Percentiles rank a stretch among this genome's conserved stretches.
These are phyloP conservation scores for Yponomeuta plumbellus DNA, from an alignment of 2,888 invertebrate species.

Conservation along the genomic window DNA sequence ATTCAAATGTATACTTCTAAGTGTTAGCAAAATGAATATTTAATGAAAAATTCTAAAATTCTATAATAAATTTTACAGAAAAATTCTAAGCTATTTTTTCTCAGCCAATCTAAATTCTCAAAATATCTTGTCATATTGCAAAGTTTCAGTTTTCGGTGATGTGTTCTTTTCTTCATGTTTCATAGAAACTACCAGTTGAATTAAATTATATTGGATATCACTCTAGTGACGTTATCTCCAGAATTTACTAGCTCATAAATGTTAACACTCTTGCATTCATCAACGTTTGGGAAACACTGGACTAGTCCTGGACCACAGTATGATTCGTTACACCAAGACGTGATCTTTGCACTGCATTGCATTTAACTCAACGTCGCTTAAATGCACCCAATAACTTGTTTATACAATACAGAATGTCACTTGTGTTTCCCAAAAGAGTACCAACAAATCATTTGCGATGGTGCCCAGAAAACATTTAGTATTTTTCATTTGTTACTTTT, in stretches of 20 bases:
- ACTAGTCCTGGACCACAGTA: neutral
- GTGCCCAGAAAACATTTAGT: neutral
- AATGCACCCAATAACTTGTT: too few species aligned
- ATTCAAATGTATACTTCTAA: too few species aligned
- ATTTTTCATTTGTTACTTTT: neutral
- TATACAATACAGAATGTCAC: neutral
- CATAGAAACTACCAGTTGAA: too few species aligned
- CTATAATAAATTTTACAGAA: too few species aligned
- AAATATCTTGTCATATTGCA: too few species aligned
- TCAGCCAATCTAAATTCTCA: too few species aligned
- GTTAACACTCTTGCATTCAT: neutral
- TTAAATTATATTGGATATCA: too few species aligned
- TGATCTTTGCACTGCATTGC: neutral
- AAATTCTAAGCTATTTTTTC: too few species aligned
- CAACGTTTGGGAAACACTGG: neutral
- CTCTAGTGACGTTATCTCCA: neutral
- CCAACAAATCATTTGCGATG: constrained; percentile 6
- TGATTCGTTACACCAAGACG: neutral
- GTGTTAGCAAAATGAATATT: too few species aligned
- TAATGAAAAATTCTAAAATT: too few species aligned
- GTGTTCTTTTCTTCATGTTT: too few species aligned
- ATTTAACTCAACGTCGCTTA: neutral
- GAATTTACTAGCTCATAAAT: neutral
- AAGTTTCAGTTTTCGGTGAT: too few species aligned
- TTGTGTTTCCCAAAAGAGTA: neutral